A percentile compares a stretch with the other conserved stretches of the same genome.
Evolutionary conservation across 2,113 vertebrate species (phyloP).

Genomic region (Tinamus guttatus): DNA sequence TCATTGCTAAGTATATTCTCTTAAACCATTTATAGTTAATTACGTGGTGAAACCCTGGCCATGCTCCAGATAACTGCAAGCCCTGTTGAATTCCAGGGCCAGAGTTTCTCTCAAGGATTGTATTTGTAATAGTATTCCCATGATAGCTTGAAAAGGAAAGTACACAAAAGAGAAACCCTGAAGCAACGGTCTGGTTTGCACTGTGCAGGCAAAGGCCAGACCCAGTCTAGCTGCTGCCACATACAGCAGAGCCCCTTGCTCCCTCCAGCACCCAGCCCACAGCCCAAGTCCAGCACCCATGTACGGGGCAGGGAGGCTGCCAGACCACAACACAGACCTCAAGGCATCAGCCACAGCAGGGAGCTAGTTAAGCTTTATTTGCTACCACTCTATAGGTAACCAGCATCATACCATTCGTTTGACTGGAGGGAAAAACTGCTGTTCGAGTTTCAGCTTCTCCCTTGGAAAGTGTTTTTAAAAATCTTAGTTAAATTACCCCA

Average conservation of each 20-base stretch:
- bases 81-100: not conserved
- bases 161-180: not conserved
- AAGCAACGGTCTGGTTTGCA: not conserved
- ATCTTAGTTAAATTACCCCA: not conserved
- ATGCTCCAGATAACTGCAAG: not conserved
- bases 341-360: not conserved
- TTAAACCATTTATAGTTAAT: not conserved
- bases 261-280: not conserved
- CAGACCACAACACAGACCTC: not conserved
- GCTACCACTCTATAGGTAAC: not conserved
- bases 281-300: not conserved
- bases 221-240: not conserved
- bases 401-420: not conserved
- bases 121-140: not conserved
- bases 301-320: not conserved
- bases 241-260: not conserved
- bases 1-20: constrained; percentile 71
- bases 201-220: not conserved
- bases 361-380: not conserved
- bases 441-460: not conserved
- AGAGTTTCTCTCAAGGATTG: not conserved
- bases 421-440: not conserved
- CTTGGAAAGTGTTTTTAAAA: not conserved
- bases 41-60: constrained; percentile 6
- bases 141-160: constrained; percentile 29